Percentiles rank a stretch among this genome's conserved stretches.
These are phyloP conservation scores for Scatophagus argus DNA, from an alignment of 2,113 vertebrate genomes.

Conservation along the genomic window DNA sequence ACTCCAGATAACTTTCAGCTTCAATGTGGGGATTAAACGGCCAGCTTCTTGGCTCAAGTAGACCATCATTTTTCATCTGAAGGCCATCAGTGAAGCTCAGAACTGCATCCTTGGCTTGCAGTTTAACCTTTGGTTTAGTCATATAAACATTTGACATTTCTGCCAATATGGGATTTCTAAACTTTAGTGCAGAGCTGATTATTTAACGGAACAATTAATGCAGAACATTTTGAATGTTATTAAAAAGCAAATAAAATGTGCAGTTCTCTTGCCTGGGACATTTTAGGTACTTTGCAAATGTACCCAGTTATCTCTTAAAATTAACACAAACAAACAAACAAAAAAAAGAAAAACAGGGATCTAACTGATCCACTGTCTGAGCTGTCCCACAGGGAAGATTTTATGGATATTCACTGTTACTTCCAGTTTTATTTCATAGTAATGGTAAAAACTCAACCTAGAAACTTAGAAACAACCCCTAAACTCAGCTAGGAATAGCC, in stretches of 20 bases:
- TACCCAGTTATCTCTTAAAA: constrained; percentile 8
- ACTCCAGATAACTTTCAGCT: constrained; percentile 64
- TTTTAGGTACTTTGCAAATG: not conserved
- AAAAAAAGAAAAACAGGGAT: no score
- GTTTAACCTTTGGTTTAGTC: constrained; percentile 5
- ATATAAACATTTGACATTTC: constrained; percentile 32
- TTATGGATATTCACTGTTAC: constrained; percentile 2
- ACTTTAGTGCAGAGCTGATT: not conserved
- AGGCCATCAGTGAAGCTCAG: constrained; percentile 54
- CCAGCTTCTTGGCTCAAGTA: constrained; percentile 69
- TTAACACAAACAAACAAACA: constrained; percentile 4
- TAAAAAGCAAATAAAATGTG: not conserved
- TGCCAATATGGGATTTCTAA: constrained; percentile 1
- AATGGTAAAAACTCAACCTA: constrained; percentile 5
- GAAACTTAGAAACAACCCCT: constrained; percentile 18
- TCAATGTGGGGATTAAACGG: constrained; percentile 69
- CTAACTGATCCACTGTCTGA: not conserved
- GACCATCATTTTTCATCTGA: constrained; percentile 72
- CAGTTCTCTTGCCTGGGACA: not conserved
- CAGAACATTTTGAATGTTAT: not conserved
- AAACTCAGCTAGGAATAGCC: constrained; percentile 31
- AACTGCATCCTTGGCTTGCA: constrained; percentile 22
- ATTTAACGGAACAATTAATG: not conserved
- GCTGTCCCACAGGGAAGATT: not conserved
- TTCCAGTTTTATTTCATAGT: constrained; percentile 10